These are phyloP conservation scores for Datnioides undecimradiatus DNA, from an alignment of 2,113 vertebrate genomes.

Conservation along the genomic window DNA sequence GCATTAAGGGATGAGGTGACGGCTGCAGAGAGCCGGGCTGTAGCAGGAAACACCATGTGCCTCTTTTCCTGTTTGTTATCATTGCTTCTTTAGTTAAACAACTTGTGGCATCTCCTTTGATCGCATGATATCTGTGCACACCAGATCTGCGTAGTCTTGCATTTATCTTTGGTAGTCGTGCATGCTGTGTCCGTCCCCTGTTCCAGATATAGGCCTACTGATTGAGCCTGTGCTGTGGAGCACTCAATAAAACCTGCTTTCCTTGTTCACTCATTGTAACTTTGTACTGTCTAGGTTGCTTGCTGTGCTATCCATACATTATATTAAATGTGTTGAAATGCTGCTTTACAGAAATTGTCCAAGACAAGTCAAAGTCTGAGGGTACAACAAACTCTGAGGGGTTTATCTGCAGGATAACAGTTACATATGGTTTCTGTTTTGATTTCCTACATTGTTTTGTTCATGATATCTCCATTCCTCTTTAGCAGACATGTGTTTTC, in stretches of 20 bases:
- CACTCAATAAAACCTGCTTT: not conserved
- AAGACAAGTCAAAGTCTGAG: not conserved
- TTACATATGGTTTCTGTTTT: not conserved
- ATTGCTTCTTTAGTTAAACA: not conserved
- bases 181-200: not conserved
- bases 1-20: constrained; percentile 23
- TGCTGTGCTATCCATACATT: not conserved
- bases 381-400: not conserved
- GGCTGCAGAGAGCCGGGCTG: constrained; percentile 2
- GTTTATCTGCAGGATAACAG: not conserved
- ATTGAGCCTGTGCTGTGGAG: not conserved
- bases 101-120: not conserved
- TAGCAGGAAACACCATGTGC: constrained; percentile 9
- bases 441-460: not conserved
- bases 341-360: not conserved
- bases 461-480: not conserved
- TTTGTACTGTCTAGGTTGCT: not conserved
- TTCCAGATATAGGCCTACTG: not conserved
- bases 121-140: constrained; percentile 1
- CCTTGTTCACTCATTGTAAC: not conserved
- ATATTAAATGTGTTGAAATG: not conserved
- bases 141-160: not conserved
- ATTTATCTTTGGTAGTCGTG: not conserved
- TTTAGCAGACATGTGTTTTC: not conserved
- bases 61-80: not conserved